phyloP scores from a whole-genome alignment of 2,113 vertebrate genomes.

The Lepus europaeus region DNA sequence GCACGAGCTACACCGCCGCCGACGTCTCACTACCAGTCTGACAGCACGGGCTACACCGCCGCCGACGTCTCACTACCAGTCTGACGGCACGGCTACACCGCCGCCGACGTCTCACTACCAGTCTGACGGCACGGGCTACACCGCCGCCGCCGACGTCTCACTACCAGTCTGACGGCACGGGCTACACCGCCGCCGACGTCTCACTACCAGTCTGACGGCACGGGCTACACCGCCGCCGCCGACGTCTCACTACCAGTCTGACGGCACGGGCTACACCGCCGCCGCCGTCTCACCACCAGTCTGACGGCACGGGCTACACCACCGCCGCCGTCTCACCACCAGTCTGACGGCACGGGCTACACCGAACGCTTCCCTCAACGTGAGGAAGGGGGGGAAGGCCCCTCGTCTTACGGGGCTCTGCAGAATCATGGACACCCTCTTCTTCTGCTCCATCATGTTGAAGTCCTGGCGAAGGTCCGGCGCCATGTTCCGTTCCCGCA shows the following conservation, averaged over 20 bases:
- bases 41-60: too few species aligned
- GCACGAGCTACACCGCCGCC: too few species aligned
- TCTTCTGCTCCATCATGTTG: slow-evolving; percentile 99
- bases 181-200: too few species aligned
- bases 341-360: background rate
- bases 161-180: too few species aligned
- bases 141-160: too few species aligned
- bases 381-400: background rate
- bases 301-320: too few species aligned
- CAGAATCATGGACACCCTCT: slow-evolving; percentile 99
- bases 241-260: too few species aligned
- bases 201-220: background rate
- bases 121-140: too few species aligned
- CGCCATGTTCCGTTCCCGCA: slow-evolving; percentile 98
- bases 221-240: background rate
- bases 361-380: background rate
- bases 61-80: background rate
- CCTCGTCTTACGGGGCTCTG: slow-evolving; percentile 94
- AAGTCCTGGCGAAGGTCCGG: slow-evolving; percentile 99
- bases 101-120: too few species aligned
- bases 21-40: too few species aligned
- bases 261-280: too few species aligned
- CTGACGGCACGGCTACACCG: background rate
- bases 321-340: background rate
- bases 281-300: too few species aligned